Conservation (phyloP, 2,888 invertebrate species). For the Pachydiplax longipennis region DNA sequence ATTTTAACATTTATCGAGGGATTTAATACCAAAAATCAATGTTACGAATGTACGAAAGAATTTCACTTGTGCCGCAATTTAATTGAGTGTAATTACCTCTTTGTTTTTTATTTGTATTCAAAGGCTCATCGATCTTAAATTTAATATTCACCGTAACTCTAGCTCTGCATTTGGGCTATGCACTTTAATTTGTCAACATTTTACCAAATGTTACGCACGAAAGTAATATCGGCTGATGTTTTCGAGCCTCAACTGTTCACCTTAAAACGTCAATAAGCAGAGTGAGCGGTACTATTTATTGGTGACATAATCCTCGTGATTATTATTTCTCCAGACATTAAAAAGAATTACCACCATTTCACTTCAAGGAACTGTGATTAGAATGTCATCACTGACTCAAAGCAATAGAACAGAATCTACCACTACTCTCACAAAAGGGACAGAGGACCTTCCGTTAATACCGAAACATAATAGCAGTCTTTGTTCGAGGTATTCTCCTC, state of each 20-base stretch:
- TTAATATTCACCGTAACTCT: no score
- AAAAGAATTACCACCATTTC: background rate
- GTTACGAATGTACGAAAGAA: no score
- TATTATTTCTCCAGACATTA: background rate
- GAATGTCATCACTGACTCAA: background rate
- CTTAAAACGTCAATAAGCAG: constrained; percentile 28
- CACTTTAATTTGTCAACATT: no score
- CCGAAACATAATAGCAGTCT: constrained; percentile 64
- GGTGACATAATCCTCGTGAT: background rate
- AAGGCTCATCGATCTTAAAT: no score
- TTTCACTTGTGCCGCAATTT: no score
- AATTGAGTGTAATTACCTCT: no score
- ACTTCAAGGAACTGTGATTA: background rate
- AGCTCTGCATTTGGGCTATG: no score
- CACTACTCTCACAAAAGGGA: constrained; percentile 9
- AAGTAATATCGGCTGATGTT: background rate
- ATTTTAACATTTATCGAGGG: no score
- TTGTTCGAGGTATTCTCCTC: constrained; percentile 63
- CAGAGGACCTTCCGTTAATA: constrained; percentile 74
- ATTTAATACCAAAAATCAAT: no score
- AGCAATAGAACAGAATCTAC: constrained; percentile 20
- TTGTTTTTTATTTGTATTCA: no score
- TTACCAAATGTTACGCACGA: no score
- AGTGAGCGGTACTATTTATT: constrained; percentile 16
- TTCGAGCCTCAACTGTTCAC: background rate